Base-by-base conservation (phyloP, 2,797 vertebrate genomes). In the Syngnathus rostellatus region DNA sequence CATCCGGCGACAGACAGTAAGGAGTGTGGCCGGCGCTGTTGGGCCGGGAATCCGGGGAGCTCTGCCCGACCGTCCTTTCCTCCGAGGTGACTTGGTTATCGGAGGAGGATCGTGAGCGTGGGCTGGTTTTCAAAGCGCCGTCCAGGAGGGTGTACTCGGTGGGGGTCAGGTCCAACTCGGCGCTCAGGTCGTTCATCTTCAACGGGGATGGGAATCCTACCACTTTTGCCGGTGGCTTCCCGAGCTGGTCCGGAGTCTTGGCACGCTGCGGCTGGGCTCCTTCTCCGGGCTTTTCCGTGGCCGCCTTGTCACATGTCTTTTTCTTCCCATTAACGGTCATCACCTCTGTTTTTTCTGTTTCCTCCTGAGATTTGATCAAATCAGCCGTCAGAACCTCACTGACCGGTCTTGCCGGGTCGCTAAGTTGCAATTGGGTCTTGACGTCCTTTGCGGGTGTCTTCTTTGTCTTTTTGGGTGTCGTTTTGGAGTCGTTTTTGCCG, bases 1-100 rank as follows among this genome's bases (percentile, higher is more conserved):
- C 87, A 0, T 91, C 89, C 0, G 94, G 90, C 0, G 94, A 94
- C 11, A 93, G 90, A 67, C 94, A 92, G 61, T 94, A 93, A 11
- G 90, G 90, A 0, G 93, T 94, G 81, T 92, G 90, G 1, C 91
- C 91, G 0, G 92, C 90, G 0, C 92, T 91, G 77, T 92, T 89
- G 0, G 91, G 90, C 10, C 91, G 86, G 0, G 92, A 93, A 69
- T 89, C 87, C 0, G 92, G 86, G 0, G 93, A 91, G 50, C 83
- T 86, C 39, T 90, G 87, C 77, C 93, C 94, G 7, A 94, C 81
- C 0, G 92, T 93, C 70, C 91, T 92, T 76, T 94, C 94, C 1
- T 93, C 93, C 0, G 87, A 91, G 81, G 92, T 94, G 67, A 80
- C 85, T 5, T 92, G 92, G 68, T 92, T 92, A 12, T 87, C 86